Evolutionary conservation across 2,888 invertebrate species (phyloP), one percentile per base, ranked within the genome.

Genomic region (Pheosia tremula): DNA sequence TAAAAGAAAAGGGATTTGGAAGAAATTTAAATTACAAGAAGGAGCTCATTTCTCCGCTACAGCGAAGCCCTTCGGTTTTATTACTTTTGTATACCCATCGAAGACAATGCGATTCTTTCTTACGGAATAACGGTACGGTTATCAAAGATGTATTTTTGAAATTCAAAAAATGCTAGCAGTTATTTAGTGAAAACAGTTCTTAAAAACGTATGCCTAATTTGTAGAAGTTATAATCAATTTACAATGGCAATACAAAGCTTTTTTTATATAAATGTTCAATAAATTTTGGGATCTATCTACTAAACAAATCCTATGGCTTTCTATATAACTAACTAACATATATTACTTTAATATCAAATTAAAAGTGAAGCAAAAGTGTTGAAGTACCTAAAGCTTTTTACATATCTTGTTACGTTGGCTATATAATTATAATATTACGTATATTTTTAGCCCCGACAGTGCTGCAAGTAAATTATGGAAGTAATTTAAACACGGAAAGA

Each of bases 11-110:
- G 71, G 72, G 72, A 80, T 76, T 69, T 66, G 75, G 72, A 72
- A 66, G 60, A 75, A 76, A 74, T 82, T 83, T 80, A 68, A 78
- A 80, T 76, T 69, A 79, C 64, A 75, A 72, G 75, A 68, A 75
- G 60, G 59, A 72, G 68, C 78, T 81, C 75, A 75, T 76, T 77
- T 62, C 59, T 66, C 63, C 58, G 56, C 67, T 67, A 65, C 63
- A 63, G 71, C 66, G 69, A 66, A 78, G 71, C 74, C 75, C 71
- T 75, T 70, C 67, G 69, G 65, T 72, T 80, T 82, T 81, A 83
- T 81, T 82, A 78, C 80, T 71, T 77, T 78, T 68, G 68, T 70
- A 60, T 69, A 74, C 69, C n/a, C n/a, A 47, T 9, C 71, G 61
- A 61, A 65, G 64, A 70, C 70, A 72, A 69, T 68, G 69, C 68